phyloP scores from a whole-genome alignment of 1,140 invertebrate genomes.

The Pseudoatta argentina region DNA sequence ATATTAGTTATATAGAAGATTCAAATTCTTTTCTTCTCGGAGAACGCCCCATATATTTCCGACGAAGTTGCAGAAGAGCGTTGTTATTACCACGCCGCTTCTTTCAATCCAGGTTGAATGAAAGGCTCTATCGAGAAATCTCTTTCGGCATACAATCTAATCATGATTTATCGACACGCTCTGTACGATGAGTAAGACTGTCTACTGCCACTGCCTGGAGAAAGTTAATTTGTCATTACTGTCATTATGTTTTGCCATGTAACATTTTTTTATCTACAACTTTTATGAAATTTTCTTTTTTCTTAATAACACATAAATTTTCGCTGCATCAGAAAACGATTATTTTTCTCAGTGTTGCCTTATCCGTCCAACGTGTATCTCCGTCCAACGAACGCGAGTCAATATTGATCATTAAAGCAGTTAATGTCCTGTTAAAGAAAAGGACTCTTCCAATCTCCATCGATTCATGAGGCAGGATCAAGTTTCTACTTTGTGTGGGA shows the following conservation, averaged over 20 bases:
- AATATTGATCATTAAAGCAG: conserved; percentile 27
- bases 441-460: conserved; percentile 36
- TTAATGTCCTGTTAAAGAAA: conserved; percentile 53
- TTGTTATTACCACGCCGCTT: conserved; percentile 50
- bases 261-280: conserved; percentile 23
- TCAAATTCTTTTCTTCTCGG: background rate
- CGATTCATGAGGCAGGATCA: conserved; percentile 37
- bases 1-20: too few relatives aligned
- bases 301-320: background rate
- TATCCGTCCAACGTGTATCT: background rate
- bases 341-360: background rate
- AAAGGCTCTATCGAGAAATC: conserved; percentile 53
- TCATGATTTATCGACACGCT: conserved; percentile 59
- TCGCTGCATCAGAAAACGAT: background rate
- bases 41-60: conserved; percentile 25
- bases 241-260: conserved; percentile 45
- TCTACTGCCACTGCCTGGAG: conserved; percentile 47
- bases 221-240: conserved; percentile 65
- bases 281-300: conserved; percentile 20
- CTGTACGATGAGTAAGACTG: conserved; percentile 34
- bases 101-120: conserved; percentile 17
- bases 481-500: conserved; percentile 60
- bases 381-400: background rate
- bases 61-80: conserved; percentile 2
- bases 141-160: conserved; percentile 55